These are phyloP conservation scores for Macrocentrus cingulum DNA, from an alignment of 1,140 invertebrate species.

Conservation along the genomic window DNA sequence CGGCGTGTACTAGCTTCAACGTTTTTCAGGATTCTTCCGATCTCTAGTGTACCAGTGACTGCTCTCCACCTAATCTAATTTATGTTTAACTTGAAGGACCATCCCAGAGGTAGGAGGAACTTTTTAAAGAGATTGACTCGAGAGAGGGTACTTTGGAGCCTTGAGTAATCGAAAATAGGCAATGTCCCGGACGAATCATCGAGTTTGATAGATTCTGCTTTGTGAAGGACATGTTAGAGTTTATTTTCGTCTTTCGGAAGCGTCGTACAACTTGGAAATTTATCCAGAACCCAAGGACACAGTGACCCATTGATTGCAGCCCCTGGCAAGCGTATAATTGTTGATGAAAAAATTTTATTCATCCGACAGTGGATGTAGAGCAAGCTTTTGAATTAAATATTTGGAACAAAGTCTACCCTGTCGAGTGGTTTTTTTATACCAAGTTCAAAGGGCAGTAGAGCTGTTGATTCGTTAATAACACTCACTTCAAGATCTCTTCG, in stretches of 20 bases:
- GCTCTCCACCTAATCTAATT: slow-evolving; percentile 48
- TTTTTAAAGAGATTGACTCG: slow-evolving; percentile 53
- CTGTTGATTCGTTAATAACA: too few relatives aligned
- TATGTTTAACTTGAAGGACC: slow-evolving; percentile 45
- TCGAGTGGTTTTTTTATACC: too few relatives aligned
- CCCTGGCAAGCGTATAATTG: too few relatives aligned
- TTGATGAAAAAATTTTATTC: too few relatives aligned
- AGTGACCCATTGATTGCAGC: too few relatives aligned
- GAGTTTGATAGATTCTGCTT: slow-evolving; percentile 47
- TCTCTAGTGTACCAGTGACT: slow-evolving; percentile 32
- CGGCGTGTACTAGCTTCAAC: slow-evolving; percentile 1
- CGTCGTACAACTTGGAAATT: neutral
- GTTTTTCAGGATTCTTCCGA: neutral
- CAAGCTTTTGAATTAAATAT: too few relatives aligned
- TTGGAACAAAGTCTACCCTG: too few relatives aligned
- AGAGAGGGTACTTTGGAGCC: neutral
- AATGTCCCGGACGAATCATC: slow-evolving; percentile 24
- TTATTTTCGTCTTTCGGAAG: slow-evolving; percentile 11
- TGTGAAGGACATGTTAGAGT: neutral
- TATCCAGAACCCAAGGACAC: neutral
- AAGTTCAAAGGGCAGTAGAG: too few relatives aligned
- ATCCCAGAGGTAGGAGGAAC: slow-evolving; percentile 36
- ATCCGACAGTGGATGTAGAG: too few relatives aligned
- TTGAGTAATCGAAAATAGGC: slow-evolving; percentile 40
- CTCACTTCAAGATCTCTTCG: too few relatives aligned